Conservation (phyloP, 1,140 invertebrate species). For the Nylanderia fulva region DNA sequence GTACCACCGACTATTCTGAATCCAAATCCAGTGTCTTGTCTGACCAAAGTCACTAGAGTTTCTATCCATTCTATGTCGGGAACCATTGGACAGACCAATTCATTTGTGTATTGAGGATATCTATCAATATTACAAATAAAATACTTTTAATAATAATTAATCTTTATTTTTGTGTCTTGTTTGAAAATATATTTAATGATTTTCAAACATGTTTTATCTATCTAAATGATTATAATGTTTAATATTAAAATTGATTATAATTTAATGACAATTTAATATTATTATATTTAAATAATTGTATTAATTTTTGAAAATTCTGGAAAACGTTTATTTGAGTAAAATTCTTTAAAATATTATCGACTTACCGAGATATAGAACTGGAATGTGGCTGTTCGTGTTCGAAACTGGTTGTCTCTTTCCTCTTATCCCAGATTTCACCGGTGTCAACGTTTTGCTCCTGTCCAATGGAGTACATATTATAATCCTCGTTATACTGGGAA, state of each 20-base stretch:
- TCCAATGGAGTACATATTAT: conserved; percentile 81
- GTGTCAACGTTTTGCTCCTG: conserved; percentile 85
- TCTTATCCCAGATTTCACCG: conserved; percentile 85
- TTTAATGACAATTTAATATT: too few species aligned
- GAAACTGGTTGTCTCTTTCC: conserved; percentile 90
- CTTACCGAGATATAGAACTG: conserved; percentile 85
- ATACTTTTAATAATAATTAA: background rate
- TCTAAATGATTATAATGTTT: background rate
- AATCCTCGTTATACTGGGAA: conserved; percentile 81
- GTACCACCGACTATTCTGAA: conserved; percentile 99
- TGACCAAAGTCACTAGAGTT: conserved; percentile 92
- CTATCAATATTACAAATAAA: conserved; percentile 68
- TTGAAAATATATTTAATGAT: background rate
- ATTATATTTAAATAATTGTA: too few species aligned
- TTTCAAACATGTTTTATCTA: background rate
- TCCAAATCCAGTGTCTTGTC: conserved; percentile 96
- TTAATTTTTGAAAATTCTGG: background rate
- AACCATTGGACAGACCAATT: conserved; percentile 83
- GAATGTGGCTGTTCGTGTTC: conserved; percentile 89
- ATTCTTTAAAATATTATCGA: conserved; percentile 9
- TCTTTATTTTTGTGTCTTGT: background rate
- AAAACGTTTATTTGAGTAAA: conserved; percentile 10
- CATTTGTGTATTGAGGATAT: conserved; percentile 82
- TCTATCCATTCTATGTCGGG: conserved; percentile 89
- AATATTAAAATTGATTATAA: too few species aligned